phyloP scores from a whole-genome alignment of 2,888 invertebrate genomes.

The Andrena minutula region DNA sequence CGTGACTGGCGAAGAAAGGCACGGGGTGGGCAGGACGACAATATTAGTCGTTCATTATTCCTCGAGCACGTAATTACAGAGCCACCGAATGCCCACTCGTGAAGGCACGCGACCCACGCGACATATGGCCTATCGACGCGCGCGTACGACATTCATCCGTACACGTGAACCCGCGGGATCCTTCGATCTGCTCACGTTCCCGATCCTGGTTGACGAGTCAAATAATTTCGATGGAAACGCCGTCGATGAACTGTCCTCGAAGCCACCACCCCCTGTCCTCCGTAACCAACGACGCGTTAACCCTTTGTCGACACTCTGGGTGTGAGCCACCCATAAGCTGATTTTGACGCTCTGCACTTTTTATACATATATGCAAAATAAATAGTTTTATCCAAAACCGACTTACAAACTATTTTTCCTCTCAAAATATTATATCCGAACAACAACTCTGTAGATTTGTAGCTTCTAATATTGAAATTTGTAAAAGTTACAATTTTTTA shows the following conservation, averaged over 20 bases:
- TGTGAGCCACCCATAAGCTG: no score
- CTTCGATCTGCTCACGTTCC: slow-evolving; percentile 35
- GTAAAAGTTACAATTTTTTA: no score
- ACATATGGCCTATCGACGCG: slow-evolving; percentile 78
- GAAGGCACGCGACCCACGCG: slow-evolving; percentile 82
- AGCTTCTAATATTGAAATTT: no score
- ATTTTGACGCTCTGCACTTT: no score
- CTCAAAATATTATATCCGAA: no score
- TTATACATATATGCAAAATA: no score
- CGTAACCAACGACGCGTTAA: background rate
- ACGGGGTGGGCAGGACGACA: slow-evolving; percentile 72
- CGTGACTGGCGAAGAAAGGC: slow-evolving; percentile 63
- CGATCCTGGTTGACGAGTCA: slow-evolving; percentile 37
- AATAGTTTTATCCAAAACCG: no score
- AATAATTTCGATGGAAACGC: slow-evolving; percentile 36
- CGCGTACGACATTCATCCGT: slow-evolving; percentile 36
- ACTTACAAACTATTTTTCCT: no score
- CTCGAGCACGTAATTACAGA: slow-evolving; percentile 80
- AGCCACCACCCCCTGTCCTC: background rate
- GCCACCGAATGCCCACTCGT: slow-evolving; percentile 79
- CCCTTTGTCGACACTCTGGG: no score
- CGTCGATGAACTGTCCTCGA: slow-evolving; percentile 25
- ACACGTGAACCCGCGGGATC: slow-evolving; percentile 60
- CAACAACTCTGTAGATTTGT: no score
- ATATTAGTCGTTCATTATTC: slow-evolving; percentile 83